Base-by-base conservation (phyloP, 1,140 invertebrate species). In the Heliconius himera region DNA sequence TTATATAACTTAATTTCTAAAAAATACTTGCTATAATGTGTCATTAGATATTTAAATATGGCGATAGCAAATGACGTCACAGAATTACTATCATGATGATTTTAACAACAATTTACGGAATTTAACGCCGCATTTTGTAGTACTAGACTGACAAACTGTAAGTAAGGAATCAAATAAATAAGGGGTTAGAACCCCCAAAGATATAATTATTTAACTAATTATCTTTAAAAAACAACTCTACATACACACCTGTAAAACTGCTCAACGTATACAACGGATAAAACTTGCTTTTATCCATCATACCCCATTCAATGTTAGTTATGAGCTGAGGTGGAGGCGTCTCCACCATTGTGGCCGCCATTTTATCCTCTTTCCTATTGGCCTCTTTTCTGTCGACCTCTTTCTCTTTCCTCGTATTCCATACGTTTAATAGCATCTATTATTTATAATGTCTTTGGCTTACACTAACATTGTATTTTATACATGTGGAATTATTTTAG, bases 201-300 rank as follows among this genome's bases (percentile, higher is more conserved):
- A 5, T 46, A 46, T 46, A 46, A 46, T 46, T 16, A 46, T 16
- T 46, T 46, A 46, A 46, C 41, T 46, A n/a, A 56, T 56, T 9
- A n/a, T 22, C 8, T 22, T 22, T 22, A 56, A 56, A 56, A 20
- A 56, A 56, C 20, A 20, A 56, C n/a, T 9, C 54, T 22, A 22
- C 8, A 56, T 56, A 56, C 54, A 22, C 60, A 95, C 94, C 93
- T 85, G 93, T 91, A 78, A 95, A 95, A 88, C 94, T 94, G 76
- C 96, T 96, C 16, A 99, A 93, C 95, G 99, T 97, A 73, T 98
- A 99, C 56, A 99, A 93, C 4, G 99, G 98, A 89, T 97, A 99
- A 95, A 97, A 99, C 96, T 97, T 99, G 91, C 95, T 96, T 88
- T 99, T 99, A 93, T 99, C 98, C 98, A 99, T 98, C 98, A 99